These are phyloP conservation scores for Hepsetus odoe DNA, from an alignment of 2,113 vertebrate species.

Conservation along the genomic window DNA sequence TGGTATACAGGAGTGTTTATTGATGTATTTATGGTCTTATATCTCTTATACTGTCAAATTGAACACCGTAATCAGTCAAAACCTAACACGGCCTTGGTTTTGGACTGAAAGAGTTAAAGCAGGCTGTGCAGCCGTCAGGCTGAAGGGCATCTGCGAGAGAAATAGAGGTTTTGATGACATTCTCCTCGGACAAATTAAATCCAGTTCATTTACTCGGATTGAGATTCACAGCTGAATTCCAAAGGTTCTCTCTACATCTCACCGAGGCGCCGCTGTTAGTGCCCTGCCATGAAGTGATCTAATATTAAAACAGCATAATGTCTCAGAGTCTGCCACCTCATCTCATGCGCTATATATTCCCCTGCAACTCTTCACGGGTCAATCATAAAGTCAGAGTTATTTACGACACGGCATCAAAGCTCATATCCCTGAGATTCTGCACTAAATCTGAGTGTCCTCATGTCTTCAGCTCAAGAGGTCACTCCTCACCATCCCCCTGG, in stretches of 20 bases:
- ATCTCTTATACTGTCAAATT: not conserved
- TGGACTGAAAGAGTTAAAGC: not conserved
- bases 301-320: not conserved
- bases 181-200: slow-evolving; percentile 11
- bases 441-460: slow-evolving; percentile 1
- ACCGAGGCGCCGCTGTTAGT: slow-evolving; percentile 11
- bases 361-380: not conserved
- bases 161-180: slow-evolving; percentile 29
- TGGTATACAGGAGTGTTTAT: too few species aligned
- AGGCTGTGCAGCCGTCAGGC: not conserved
- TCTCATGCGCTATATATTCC: slow-evolving; percentile 20
- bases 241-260: not conserved
- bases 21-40: not conserved
- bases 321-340: not conserved
- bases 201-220: slow-evolving; percentile 1
- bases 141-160: slow-evolving; percentile 7
- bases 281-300: not conserved
- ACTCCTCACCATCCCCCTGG: slow-evolving; percentile 7
- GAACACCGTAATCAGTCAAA: not conserved
- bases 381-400: slow-evolving; percentile 9
- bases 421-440: slow-evolving; percentile 6
- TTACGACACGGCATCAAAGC: slow-evolving; percentile 27
- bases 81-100: not conserved
- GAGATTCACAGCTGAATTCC: slow-evolving; percentile 4
- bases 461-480: not conserved